Evolutionary conservation across 2,888 invertebrate species (phyloP), one percentile per base, ranked within the genome.

Genomic region (Napeogenes inachia): DNA sequence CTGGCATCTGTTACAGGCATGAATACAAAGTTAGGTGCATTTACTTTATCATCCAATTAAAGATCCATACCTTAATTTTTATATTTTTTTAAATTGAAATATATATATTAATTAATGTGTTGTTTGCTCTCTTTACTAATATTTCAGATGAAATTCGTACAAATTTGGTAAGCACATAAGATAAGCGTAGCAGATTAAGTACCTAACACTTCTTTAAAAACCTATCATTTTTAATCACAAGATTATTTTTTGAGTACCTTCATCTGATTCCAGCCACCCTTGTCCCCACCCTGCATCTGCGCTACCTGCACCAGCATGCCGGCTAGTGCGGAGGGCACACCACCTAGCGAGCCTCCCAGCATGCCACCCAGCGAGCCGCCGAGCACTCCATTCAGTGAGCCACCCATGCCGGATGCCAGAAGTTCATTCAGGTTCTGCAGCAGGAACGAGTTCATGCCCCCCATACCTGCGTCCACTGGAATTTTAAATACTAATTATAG

Each of bases 381-480:
- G 85, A 89, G 85, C 13, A 89, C 89, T 5, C 85, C 54, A 0
- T 84, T 85, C 5, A 87, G 74, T 2, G 88, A 84, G 0, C 84
- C 87, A 5, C 85, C 89, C 86, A 91, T 85, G n/a, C 90, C 90
- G 4, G 87, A 83, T 4, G 87, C 84, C 64, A 91, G 70, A 57
- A 91, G 85, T 73, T 91, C 90, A 70, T 89, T 91, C 66, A 91
- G 72, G 71, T 91, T 91, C 81, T 91, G 91, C 69, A 91, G 84
- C 62, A 91, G 79, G 77, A 84, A 91, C 64, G 89, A 80, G 77
- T 91, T 91, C 88, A 92, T 90, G 5, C 92, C 89, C 45, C 87
- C 88, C 82, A 92, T 87, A 21, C 92, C 92, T 33, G 92, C 92
- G 74, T 93, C 93, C 93, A 94, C 94, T 94, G 84, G 30, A 50